Conservation (phyloP, 2,888 invertebrate genomes). For the Eulithis testata region DNA sequence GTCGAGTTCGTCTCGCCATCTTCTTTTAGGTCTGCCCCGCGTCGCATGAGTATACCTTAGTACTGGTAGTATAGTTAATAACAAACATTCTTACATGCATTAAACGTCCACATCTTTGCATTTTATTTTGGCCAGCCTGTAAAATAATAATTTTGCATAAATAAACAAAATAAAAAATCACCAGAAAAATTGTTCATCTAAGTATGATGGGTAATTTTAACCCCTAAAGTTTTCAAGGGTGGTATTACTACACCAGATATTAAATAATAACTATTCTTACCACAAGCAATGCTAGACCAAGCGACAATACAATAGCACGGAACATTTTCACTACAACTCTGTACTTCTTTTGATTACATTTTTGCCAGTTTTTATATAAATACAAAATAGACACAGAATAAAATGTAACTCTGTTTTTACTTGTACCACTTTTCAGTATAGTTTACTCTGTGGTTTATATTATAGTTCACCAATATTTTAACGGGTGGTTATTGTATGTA, state of each 20-base stretch:
- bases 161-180: too few relatives aligned
- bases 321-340: constrained; percentile 35
- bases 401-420: too few relatives aligned
- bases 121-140: constrained; percentile 30
- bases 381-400: constrained; percentile 23
- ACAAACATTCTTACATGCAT: constrained; percentile 33
- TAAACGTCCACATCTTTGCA: constrained; percentile 33
- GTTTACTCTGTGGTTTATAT: too few relatives aligned
- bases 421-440: too few relatives aligned
- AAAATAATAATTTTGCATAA: constrained; percentile 8
- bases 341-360: constrained; percentile 15
- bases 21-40: too few relatives aligned
- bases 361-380: constrained; percentile 29
- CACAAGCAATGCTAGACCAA: constrained; percentile 11
- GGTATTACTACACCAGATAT: too few relatives aligned
- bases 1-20: too few relatives aligned
- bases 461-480: background rate
- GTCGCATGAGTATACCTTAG: too few relatives aligned
- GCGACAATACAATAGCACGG: constrained; percentile 25
- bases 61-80: too few relatives aligned
- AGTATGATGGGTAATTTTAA: too few relatives aligned
- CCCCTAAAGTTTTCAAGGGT: too few relatives aligned
- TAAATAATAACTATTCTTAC: constrained; percentile 4
- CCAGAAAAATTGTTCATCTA: too few relatives aligned
- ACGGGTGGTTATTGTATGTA: background rate